These are phyloP conservation scores for Heterocephalus glaber DNA, from an alignment of 2,113 vertebrate species.

Conservation along the genomic window DNA sequence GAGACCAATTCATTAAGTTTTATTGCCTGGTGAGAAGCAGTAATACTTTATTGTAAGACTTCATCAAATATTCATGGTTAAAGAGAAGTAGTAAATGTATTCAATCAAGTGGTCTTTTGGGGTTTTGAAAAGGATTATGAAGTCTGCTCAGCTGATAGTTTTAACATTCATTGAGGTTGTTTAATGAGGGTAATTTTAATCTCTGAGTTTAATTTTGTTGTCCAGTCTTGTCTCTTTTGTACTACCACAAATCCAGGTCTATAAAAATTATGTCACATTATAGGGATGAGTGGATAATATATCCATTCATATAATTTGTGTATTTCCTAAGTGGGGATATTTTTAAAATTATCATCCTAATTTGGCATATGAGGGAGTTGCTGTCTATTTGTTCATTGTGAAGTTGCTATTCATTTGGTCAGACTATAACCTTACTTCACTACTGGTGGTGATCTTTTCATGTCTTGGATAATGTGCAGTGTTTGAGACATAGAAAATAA, in stretches of 20 bases:
- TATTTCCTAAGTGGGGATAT: conserved; percentile 59
- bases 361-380: conserved; percentile 55
- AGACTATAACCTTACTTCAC: conserved; percentile 43
- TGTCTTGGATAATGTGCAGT: conserved; percentile 45
- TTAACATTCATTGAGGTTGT: conserved; percentile 89
- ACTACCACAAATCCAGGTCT: conserved; percentile 68
- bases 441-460: conserved; percentile 54
- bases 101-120: conserved; percentile 98
- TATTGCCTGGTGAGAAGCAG: conserved; percentile 99
- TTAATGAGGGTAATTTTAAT: conserved; percentile 86
- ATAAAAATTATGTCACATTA: conserved; percentile 69
- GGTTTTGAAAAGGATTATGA: conserved; percentile 88
- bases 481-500: conserved; percentile 56
- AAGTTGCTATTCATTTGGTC: conserved; percentile 57
- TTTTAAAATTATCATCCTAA: conserved; percentile 66
- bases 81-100: conserved; percentile 99
- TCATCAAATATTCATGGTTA: conserved; percentile 99
- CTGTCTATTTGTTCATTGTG: conserved; percentile 59
- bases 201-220: conserved; percentile 83
- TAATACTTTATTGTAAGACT: conserved; percentile 99
- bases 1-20: conserved; percentile 99
- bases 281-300: conserved; percentile 67
- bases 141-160: conserved; percentile 98
- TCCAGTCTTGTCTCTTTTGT: conserved; percentile 79
- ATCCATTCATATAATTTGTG: conserved; percentile 58